Evolutionary conservation across 2,888 invertebrate genomes (phyloP).

Genomic region (Eumerus sabulonum): DNA sequence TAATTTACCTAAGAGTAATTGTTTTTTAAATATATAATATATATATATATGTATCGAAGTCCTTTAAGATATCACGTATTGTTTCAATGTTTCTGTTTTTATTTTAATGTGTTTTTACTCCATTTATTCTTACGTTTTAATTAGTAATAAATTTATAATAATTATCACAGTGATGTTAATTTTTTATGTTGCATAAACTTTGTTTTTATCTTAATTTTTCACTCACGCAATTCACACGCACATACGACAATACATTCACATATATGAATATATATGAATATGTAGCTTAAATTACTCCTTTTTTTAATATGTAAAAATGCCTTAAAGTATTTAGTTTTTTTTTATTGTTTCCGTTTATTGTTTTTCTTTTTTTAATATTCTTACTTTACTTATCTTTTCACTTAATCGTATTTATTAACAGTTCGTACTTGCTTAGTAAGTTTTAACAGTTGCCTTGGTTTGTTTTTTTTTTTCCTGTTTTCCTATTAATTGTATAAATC

Average conservation of each 20-base stretch:
- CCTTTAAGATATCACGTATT: slow-evolving; percentile 79
- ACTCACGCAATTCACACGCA: slow-evolving; percentile 78
- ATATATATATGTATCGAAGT: slow-evolving; percentile 79
- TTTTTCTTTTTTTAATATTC: slow-evolving; percentile 72
- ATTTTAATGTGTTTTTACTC: slow-evolving; percentile 73
- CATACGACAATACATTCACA: slow-evolving; percentile 70
- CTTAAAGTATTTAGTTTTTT: slow-evolving; percentile 73
- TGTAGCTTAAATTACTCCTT: slow-evolving; percentile 61
- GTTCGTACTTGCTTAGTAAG: slow-evolving; percentile 59
- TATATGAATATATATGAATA: slow-evolving; percentile 69
- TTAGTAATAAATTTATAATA: slow-evolving; percentile 79
- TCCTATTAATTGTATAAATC: slow-evolving; percentile 59
- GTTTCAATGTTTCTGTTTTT: slow-evolving; percentile 79
- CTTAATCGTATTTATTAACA: slow-evolving; percentile 58
- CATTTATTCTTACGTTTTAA: slow-evolving; percentile 72
- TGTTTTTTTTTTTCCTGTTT: slow-evolving; percentile 29
- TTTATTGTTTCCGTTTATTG: slow-evolving; percentile 72
- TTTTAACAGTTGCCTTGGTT: slow-evolving; percentile 49
- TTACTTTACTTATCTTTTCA: slow-evolving; percentile 61
- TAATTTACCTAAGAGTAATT: slow-evolving; percentile 70
- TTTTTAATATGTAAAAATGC: slow-evolving; percentile 70
- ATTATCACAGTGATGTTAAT: slow-evolving; percentile 79
- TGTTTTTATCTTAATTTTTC: slow-evolving; percentile 74
- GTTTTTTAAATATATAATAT: slow-evolving; percentile 71
- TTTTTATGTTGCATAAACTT: slow-evolving; percentile 78